A percentile compares a stretch with the other conserved stretches of the same genome.
These are phyloP conservation scores for Centropus unirufus DNA, from an alignment of 2,113 vertebrate genomes.

Conservation along the genomic window DNA sequence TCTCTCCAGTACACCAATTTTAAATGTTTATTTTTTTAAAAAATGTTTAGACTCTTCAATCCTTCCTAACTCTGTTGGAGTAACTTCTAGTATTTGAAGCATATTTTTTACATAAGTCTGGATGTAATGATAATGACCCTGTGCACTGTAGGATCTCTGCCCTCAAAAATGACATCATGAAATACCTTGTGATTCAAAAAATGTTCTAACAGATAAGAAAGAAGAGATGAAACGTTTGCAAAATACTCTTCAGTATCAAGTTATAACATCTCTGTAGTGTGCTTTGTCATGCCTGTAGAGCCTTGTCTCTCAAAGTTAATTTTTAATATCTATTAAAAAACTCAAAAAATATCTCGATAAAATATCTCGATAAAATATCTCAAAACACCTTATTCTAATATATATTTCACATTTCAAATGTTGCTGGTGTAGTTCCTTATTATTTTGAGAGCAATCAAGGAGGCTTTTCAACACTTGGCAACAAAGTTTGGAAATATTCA, in stretches of 20 bases:
- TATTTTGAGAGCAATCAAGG: not conserved
- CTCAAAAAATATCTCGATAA: no score
- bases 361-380: not conserved
- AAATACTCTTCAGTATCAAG: not conserved
- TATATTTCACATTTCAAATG: not conserved
- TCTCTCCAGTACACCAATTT: not conserved
- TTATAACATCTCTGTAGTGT: not conserved
- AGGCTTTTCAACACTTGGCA: conserved; percentile 1
- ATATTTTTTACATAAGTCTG: not conserved
- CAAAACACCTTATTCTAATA: not conserved
- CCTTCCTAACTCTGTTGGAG: not conserved
- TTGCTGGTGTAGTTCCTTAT: not conserved
- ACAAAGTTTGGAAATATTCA: not conserved
- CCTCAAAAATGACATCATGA: not conserved
- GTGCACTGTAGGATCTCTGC: not conserved
- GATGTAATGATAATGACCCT: not conserved
- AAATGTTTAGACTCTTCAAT: not conserved
- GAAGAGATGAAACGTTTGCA: not conserved
- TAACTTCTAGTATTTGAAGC: not conserved
- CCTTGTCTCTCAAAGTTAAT: not conserved
- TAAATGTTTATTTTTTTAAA: not conserved
- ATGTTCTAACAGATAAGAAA: not conserved
- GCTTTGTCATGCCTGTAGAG: not conserved
- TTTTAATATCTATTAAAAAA: not conserved
- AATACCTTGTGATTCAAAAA: not conserved